Conservation (phyloP, 2,888 invertebrate genomes). For the Podabrus alpinus region DNA sequence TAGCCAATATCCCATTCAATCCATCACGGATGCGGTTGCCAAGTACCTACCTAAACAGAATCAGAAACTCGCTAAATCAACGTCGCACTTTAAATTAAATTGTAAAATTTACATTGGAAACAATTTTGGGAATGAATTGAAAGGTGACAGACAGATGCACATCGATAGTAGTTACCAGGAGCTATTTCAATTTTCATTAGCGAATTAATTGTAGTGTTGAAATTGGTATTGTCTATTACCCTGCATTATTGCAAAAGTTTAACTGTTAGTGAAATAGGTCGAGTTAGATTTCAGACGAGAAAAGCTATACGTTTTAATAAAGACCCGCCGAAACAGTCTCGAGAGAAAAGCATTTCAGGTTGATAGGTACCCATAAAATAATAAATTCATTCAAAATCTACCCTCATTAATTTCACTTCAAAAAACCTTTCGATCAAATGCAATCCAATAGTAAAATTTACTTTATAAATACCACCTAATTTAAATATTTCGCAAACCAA, state of each 20-base stretch:
- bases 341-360: neutral
- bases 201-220: conserved; percentile 1
- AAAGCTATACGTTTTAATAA: conserved; percentile 1
- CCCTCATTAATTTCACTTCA: neutral
- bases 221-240: conserved; percentile 1
- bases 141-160: conserved; percentile 1
- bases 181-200: neutral
- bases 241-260: neutral
- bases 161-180: neutral
- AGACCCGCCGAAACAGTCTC: neutral
- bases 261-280: neutral
- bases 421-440: neutral
- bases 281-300: neutral
- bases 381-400: neutral
- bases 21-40: conserved; percentile 14
- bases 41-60: conserved; percentile 13
- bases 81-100: conserved; percentile 19
- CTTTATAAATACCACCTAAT: neutral
- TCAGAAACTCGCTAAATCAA: conserved; percentile 19
- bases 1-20: conserved; percentile 34
- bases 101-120: conserved; percentile 14
- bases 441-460: neutral
- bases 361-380: neutral
- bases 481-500: neutral
- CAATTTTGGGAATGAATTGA: neutral